These are phyloP conservation scores for Nicator chloris DNA, from an alignment of 2,113 vertebrate genomes.

Conservation along the genomic window DNA sequence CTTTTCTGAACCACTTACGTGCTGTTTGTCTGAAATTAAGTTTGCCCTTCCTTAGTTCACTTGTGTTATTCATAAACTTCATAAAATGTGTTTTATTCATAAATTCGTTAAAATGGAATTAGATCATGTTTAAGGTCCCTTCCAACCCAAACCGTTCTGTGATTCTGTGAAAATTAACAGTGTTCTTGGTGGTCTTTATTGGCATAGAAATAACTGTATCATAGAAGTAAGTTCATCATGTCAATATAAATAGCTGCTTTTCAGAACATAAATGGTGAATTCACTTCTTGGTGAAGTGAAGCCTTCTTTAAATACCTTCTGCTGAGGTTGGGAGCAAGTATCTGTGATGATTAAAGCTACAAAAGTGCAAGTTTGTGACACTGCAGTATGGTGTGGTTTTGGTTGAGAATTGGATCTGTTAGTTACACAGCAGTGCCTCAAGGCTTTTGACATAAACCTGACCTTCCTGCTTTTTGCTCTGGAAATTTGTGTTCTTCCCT, in stretches of 20 bases:
- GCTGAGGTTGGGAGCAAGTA: not conserved
- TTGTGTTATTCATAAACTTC: not conserved
- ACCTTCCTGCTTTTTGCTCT: not conserved
- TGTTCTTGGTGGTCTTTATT: not conserved
- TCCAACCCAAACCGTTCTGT: not conserved
- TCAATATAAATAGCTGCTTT: not conserved
- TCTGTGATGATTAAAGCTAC: not conserved
- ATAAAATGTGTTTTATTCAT: too few species aligned
- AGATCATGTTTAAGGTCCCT: not conserved
- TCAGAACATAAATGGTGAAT: not conserved
- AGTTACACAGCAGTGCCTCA: too few species aligned
- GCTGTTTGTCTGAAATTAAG: not conserved
- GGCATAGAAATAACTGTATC: not conserved
- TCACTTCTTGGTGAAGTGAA: not conserved
- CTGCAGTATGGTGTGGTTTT: fast-evolving
- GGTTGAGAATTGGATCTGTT: not conserved
- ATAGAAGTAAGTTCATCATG: not conserved
- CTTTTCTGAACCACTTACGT: not conserved
- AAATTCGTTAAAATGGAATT: not conserved
- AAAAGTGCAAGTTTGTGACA: not conserved
- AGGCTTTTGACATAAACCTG: not conserved
- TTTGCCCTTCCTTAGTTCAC: not conserved
- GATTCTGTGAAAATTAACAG: not conserved
- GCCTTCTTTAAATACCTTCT: not conserved
- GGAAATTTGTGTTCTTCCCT: not conserved